Base-by-base conservation (phyloP, 2,888 invertebrate genomes). In the Patella ulyssiponensis region DNA sequence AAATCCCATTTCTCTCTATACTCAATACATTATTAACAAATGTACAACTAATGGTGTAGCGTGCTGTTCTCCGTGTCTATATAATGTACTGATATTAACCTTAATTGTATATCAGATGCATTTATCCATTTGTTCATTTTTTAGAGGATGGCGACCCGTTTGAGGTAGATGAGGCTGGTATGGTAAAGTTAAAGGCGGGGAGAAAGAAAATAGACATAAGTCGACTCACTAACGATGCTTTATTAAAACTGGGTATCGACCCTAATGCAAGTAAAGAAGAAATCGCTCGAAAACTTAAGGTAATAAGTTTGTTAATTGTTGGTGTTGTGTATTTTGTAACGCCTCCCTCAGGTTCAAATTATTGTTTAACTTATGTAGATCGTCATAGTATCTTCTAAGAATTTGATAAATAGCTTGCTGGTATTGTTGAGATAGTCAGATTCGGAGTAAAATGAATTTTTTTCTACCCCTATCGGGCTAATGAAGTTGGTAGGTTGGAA, bases 121-220 rank as follows among this genome's bases (percentile, higher is more conserved):
- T 64, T 64, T 20, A 64, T 33, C 33, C 33, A 33, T 5, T 4
- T 33, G 33, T 33, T 33, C 3, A 33, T 33, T 7, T 33, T 44
- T 44, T 9, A 44, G 44, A 44, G 11, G 86, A 88, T 75, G 89
- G 89, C 2, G 86, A 89, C 71, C 88, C 88, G 78, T 89, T 89
- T 73, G 89, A 89, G 77, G 85, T 81, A 54, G 84, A 79, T 53
- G 81, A 85, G 23, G 86, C 89, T 64, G 91, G 91, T 9, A 87
- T 88, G 80, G 83, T 89, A 14, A 76, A 87, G 72, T 81, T 91
- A 64, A 88, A 88, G 83, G 83, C 82, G n/a, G 91, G 91, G 7
- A 91, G 90, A 81, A 90, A 89, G 84, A 91, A 89, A 79, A 91
- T 91, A 53, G 91, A 91, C 80, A 82, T 91, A 17, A 86, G 81